Evolutionary conservation across 2,113 vertebrate genomes (phyloP).

Genomic region (Etia nguti): DNA sequence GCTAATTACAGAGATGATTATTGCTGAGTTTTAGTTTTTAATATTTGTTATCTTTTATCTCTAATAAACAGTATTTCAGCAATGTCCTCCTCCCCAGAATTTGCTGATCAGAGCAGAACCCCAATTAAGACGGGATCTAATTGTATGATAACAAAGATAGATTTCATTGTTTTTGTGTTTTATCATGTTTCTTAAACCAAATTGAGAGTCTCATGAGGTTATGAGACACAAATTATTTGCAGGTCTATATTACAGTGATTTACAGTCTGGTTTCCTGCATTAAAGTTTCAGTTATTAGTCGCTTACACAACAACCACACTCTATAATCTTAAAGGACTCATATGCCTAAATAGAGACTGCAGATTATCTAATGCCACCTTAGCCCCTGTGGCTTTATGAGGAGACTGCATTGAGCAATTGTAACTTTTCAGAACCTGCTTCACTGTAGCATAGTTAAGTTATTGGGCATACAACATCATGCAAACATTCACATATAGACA

Average conservation of each 20-base stretch:
- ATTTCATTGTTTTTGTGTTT: background rate
- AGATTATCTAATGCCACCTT: background rate
- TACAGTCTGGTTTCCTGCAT: background rate
- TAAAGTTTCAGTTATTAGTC: background rate
- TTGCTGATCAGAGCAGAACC: background rate
- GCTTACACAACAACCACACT: background rate
- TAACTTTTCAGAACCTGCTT: background rate
- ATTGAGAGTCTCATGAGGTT: background rate
- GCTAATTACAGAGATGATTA: constrained; percentile 17
- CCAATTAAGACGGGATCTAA: background rate
- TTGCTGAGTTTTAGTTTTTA: background rate
- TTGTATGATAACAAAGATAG: background rate
- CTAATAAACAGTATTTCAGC: background rate
- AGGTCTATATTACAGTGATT: background rate
- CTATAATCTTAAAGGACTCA: background rate
- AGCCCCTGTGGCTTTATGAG: background rate
- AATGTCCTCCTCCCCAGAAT: background rate
- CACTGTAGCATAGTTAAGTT: background rate
- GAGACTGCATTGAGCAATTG: background rate
- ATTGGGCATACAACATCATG: background rate
- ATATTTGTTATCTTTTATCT: background rate
- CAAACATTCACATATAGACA: background rate
- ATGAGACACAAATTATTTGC: background rate
- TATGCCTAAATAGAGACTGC: background rate
- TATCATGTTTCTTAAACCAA: background rate